phyloP scores from a whole-genome alignment of 2,888 invertebrate genomes.

The Lasioglossum calceatum region DNA sequence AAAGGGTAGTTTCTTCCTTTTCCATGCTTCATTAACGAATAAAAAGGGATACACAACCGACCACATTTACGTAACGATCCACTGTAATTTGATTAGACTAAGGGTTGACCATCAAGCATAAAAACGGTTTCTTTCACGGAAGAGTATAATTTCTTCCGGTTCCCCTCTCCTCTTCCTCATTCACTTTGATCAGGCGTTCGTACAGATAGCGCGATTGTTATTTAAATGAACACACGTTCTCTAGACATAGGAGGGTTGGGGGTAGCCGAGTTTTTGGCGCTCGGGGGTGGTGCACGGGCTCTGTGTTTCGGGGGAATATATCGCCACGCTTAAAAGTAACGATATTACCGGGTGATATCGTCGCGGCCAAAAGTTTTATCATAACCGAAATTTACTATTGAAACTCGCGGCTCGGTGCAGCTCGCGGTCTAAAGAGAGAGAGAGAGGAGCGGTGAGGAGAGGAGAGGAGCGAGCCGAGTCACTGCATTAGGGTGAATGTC shows the following conservation, averaged over 20 bases:
- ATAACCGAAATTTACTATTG: constrained; percentile 73
- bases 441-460: background rate
- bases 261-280: constrained; percentile 18
- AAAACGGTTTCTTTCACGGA: background rate
- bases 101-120: background rate
- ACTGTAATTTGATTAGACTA: background rate
- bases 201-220: constrained; percentile 33
- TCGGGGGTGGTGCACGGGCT: background rate
- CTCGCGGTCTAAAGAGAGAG: background rate
- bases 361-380: constrained; percentile 62
- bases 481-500: constrained; percentile 78
- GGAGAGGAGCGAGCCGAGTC: constrained; percentile 36
- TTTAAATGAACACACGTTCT: constrained; percentile 41
- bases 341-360: constrained; percentile 58
- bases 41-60: background rate
- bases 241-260: background rate
- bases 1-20: too few relatives aligned
- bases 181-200: background rate
- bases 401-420: constrained; percentile 49
- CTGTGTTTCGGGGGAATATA: constrained; percentile 51
- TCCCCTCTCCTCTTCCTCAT: background rate
- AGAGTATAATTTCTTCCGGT: background rate
- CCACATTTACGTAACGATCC: too few relatives aligned
- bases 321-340: constrained; percentile 59
- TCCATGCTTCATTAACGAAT: background rate